These are phyloP conservation scores for Ennomos fuscantarius DNA, from an alignment of 2,888 invertebrate genomes.

Conservation along the genomic window DNA sequence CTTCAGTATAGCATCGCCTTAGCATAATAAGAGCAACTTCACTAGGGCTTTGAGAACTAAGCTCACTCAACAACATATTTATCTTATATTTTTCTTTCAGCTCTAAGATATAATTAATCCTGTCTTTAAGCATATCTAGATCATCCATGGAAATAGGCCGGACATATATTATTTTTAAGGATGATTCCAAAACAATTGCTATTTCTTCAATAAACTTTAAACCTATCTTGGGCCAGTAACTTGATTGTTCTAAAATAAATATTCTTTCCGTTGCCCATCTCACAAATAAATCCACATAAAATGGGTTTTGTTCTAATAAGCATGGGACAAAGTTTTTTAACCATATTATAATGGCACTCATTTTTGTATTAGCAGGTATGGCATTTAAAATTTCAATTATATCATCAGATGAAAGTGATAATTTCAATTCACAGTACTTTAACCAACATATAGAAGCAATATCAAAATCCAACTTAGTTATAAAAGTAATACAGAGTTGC, in stretches of 20 bases:
- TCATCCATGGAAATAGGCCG: conserved; percentile 77
- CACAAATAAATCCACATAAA: conserved; percentile 75
- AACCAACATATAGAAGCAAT: conserved; percentile 79
- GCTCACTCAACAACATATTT: conserved; percentile 73
- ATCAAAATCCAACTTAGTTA: conserved; percentile 73
- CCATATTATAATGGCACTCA: conserved; percentile 76
- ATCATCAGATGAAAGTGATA: conserved; percentile 55
- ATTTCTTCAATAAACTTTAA: conserved; percentile 75
- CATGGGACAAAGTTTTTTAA: conserved; percentile 74
- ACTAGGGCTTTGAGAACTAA: conserved; percentile 69
- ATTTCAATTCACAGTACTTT: conserved; percentile 69
- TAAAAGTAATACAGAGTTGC: conserved; percentile 67
- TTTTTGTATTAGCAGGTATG: conserved; percentile 72
- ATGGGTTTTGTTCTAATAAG: conserved; percentile 74
- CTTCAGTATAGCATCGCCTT: conserved; percentile 80
- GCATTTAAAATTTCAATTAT: conserved; percentile 67
- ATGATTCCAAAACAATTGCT: conserved; percentile 63
- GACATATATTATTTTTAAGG: conserved; percentile 67
- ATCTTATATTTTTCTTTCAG: conserved; percentile 78
- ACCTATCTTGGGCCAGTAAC: conserved; percentile 82
- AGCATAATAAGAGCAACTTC: conserved; percentile 79
- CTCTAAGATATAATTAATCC: conserved; percentile 70
- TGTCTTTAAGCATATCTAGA: conserved; percentile 70
- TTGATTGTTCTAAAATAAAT: conserved; percentile 73
- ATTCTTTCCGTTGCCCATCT: conserved; percentile 79